Conservation (phyloP, 1,140 invertebrate genomes). For the Elysia chlorotica region DNA sequence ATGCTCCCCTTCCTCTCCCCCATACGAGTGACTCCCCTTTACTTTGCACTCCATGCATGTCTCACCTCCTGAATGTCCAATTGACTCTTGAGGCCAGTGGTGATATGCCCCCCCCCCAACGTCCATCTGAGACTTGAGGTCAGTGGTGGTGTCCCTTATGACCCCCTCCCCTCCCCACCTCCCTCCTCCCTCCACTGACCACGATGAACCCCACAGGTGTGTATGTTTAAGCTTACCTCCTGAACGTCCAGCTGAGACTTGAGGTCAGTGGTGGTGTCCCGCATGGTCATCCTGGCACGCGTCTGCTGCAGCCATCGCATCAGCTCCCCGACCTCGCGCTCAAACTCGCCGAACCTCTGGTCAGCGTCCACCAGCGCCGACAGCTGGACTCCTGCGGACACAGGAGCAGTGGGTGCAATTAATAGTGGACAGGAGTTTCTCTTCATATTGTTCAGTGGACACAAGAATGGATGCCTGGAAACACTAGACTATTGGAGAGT, state of each 20-base stretch:
- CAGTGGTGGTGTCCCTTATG: conserved; percentile 41
- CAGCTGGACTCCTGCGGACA: conserved; percentile 53
- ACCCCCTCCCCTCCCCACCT: too few species aligned
- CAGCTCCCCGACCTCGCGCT: conserved; percentile 89
- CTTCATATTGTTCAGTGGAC: background rate
- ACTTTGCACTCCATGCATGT: too few species aligned
- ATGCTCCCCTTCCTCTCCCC: too few species aligned
- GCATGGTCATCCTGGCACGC: conserved; percentile 69
- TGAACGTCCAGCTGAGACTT: conserved; percentile 47
- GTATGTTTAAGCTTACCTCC: conserved; percentile 47
- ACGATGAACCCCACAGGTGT: too few species aligned
- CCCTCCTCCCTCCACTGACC: too few species aligned
- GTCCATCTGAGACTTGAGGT: conserved; percentile 47
- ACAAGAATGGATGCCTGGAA: background rate
- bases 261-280: conserved; percentile 42
- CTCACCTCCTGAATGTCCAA: conserved; percentile 49
- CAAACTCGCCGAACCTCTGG: conserved; percentile 95
- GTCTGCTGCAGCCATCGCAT: conserved; percentile 87
- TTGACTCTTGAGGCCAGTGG: too few species aligned
- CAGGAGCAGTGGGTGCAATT: background rate
- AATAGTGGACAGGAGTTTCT: background rate
- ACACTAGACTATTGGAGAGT: background rate
- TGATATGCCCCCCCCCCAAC: too few species aligned
- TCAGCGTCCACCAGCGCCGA: conserved; percentile 86
- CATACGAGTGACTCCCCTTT: too few species aligned